Evolutionary conservation across 2,797 vertebrate species (phyloP).

Genomic region (Halcyon smyrnensis): DNA sequence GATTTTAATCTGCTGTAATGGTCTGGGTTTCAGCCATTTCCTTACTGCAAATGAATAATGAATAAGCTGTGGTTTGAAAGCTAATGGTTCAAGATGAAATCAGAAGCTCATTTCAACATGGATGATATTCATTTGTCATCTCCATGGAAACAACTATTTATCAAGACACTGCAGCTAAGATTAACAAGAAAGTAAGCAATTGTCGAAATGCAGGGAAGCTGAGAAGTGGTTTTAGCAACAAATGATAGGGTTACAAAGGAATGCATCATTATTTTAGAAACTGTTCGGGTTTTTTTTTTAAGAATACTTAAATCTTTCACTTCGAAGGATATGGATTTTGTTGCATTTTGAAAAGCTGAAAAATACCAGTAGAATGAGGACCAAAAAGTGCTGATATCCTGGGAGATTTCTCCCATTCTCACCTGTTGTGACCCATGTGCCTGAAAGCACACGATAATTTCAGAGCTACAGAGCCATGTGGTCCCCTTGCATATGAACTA

Average conservation of each 20-base stretch:
- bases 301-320: background rate
- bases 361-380: background rate
- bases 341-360: background rate
- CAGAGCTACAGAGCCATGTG: fast-evolving
- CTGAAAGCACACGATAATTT: background rate
- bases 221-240: background rate
- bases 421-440: background rate
- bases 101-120: slow-evolving; percentile 72
- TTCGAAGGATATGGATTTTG: background rate
- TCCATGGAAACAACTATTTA: slow-evolving; percentile 76
- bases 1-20: slow-evolving; percentile 42
- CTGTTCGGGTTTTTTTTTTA: background rate
- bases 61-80: slow-evolving; percentile 75
- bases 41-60: slow-evolving; percentile 77
- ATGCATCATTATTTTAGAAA: background rate
- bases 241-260: background rate
- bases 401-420: background rate
- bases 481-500: background rate
- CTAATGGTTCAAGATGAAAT: slow-evolving; percentile 79
- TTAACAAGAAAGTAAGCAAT: slow-evolving; percentile 35
- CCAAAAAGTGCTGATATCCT: background rate
- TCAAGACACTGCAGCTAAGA: slow-evolving; percentile 61
- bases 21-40: slow-evolving; percentile 67
- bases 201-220: slow-evolving; percentile 13
- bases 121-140: slow-evolving; percentile 71